phyloP scores from a whole-genome alignment of 1,140 invertebrate species.

The Oscheius sp. region DNA sequence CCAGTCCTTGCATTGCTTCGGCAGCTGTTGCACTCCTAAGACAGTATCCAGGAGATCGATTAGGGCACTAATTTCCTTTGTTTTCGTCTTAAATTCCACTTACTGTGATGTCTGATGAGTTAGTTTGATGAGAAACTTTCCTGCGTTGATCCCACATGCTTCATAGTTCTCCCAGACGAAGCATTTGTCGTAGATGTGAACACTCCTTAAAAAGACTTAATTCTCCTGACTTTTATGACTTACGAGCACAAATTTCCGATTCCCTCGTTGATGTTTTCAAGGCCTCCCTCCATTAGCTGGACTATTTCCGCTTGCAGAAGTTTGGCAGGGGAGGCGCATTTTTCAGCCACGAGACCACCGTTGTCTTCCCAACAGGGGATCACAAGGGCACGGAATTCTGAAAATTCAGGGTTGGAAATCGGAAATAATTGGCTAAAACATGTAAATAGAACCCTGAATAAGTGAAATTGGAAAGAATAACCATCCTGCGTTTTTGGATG shows the following conservation, averaged over 20 bases:
- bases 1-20: slow-evolving; percentile 1
- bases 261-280: slow-evolving; percentile 1
- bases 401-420: too few species aligned
- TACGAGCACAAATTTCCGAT: neutral
- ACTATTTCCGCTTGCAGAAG: neutral
- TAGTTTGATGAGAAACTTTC: slow-evolving; percentile 2
- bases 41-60: neutral
- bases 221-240: neutral
- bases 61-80: neutral
- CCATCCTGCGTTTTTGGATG: too few species aligned
- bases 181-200: neutral
- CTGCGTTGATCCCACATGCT: neutral
- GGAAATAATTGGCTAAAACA: too few species aligned
- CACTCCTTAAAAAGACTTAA: neutral
- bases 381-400: neutral
- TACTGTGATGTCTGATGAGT: neutral
- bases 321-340: neutral
- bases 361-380: neutral
- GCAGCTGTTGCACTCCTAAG: neutral
- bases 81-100: neutral
- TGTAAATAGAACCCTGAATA: too few species aligned
- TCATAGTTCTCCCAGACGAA: slow-evolving; percentile 3
- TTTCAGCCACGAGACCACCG: neutral
- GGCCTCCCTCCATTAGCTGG: neutral
- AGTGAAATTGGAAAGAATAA: too few species aligned